Conservation (phyloP, 2,888 invertebrate genomes). For the Melieria picta region DNA sequence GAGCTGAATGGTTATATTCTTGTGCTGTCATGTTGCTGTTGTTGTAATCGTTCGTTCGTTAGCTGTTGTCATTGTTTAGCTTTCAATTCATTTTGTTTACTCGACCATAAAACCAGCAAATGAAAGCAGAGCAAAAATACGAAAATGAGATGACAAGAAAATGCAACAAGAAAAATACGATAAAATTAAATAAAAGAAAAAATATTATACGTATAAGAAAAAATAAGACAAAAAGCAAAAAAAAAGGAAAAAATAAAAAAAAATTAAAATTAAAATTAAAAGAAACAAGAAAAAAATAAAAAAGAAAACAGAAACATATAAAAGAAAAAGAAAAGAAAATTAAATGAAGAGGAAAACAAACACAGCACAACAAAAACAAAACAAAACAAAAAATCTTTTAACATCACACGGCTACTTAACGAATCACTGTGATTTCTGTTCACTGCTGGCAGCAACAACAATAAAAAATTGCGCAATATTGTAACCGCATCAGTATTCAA, state of each 20-base stretch:
- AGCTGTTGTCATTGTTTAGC: conserved; percentile 14
- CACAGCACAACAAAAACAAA: conserved; percentile 13
- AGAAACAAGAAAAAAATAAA: conserved; percentile 1
- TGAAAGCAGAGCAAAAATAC: conserved; percentile 3
- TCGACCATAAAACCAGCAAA: conserved; percentile 18
- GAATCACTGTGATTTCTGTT: no score
- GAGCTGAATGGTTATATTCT: no score
- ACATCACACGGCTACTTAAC: no score
- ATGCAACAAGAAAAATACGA: background rate
- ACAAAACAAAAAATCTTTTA: background rate
- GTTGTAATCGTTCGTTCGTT: background rate
- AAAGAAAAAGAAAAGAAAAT: background rate
- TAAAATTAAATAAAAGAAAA: conserved; percentile 9
- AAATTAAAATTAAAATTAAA: background rate
- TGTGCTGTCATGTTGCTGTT: no score
- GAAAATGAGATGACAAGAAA: conserved; percentile 11
- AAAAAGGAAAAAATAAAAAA: conserved; percentile 17
- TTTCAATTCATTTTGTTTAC: conserved; percentile 26
- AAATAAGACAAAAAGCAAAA: background rate
- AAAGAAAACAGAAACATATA: background rate
- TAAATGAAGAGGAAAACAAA: conserved; percentile 3
- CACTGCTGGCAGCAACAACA: no score
- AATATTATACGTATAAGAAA: conserved; percentile 11
- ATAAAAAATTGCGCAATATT: no score
- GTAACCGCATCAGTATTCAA: no score